Percentiles rank a stretch among this genome's conserved stretches.
Conservation (phyloP, 2,797 vertebrate species). For the Thamnophis elegans region DNA sequence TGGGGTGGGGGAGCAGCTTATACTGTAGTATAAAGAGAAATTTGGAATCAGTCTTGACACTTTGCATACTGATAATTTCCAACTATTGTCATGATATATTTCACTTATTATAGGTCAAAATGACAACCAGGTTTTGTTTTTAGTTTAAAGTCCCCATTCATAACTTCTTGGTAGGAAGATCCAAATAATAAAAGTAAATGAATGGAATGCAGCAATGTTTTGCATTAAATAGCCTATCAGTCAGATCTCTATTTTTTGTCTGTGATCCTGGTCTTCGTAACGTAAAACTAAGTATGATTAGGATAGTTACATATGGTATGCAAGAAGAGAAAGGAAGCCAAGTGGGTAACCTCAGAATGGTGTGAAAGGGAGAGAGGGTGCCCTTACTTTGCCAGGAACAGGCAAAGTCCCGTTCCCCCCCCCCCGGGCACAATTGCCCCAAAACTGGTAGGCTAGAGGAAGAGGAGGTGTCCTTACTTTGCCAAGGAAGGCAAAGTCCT, state of each 20-base stretch:
- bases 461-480: too few relatives aligned
- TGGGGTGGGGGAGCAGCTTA: background rate
- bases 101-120: background rate
- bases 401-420: too few relatives aligned
- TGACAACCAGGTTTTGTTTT: background rate
- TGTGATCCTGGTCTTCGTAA: background rate
- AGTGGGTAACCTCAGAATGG: too few relatives aligned
- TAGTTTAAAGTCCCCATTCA: background rate
- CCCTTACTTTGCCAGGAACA: too few relatives aligned
- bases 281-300: background rate
- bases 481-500: too few relatives aligned
- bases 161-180: background rate
- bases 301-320: background rate
- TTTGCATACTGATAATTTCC: background rate
- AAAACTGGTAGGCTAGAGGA: too few relatives aligned
- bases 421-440: fast-evolving
- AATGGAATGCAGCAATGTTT: background rate
- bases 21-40: background rate
- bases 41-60: background rate
- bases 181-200: background rate
- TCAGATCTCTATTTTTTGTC: background rate
- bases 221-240: background rate
- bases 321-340: too few relatives aligned
- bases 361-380: too few relatives aligned
- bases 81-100: background rate